A percentile compares a stretch with the other conserved stretches of the same genome.
phyloP scores from a whole-genome alignment of 2,113 vertebrate genomes.

The Aptenodytes patagonicus region DNA sequence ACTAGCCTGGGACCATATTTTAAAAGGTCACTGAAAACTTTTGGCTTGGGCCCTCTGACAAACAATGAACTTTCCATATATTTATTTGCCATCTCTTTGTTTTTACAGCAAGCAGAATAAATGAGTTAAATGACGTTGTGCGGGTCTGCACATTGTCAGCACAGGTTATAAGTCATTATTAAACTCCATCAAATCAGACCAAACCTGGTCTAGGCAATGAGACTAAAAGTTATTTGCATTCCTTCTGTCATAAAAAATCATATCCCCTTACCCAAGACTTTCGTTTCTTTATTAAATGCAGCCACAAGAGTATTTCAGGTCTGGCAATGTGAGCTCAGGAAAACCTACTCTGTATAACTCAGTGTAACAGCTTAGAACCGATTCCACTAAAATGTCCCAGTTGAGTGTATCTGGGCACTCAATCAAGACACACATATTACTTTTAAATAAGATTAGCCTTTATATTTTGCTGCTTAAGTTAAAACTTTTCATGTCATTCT shows the following conservation, averaged over 20 bases:
- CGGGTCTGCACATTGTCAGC: slow-evolving; percentile 93
- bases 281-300: slow-evolving; percentile 87
- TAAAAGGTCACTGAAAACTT: slow-evolving; percentile 87
- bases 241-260: slow-evolving; percentile 88
- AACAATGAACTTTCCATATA: slow-evolving; percentile 89
- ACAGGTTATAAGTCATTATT: slow-evolving; percentile 98
- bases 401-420: slow-evolving; percentile 80
- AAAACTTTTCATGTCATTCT: slow-evolving; percentile 87
- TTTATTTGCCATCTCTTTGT: slow-evolving; percentile 94
- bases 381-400: slow-evolving; percentile 81
- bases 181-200: slow-evolving; percentile 86
- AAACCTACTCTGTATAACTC: slow-evolving; percentile 78
- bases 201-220: slow-evolving; percentile 79
- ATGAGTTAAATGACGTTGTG: slow-evolving; percentile 90
- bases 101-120: slow-evolving; percentile 93
- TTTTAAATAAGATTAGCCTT: slow-evolving; percentile 86
- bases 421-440: slow-evolving; percentile 85
- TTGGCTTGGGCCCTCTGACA: slow-evolving; percentile 84
- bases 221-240: slow-evolving; percentile 86
- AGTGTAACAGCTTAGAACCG: slow-evolving; percentile 78
- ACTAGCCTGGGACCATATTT: slow-evolving; percentile 84
- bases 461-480: slow-evolving; percentile 87
- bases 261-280: slow-evolving; percentile 87
- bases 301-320: slow-evolving; percentile 85
- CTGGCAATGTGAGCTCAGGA: slow-evolving; percentile 80